Evolutionary conservation across 2,888 invertebrate species (phyloP).

Genomic region (Sinodicranocentrus sp.): DNA sequence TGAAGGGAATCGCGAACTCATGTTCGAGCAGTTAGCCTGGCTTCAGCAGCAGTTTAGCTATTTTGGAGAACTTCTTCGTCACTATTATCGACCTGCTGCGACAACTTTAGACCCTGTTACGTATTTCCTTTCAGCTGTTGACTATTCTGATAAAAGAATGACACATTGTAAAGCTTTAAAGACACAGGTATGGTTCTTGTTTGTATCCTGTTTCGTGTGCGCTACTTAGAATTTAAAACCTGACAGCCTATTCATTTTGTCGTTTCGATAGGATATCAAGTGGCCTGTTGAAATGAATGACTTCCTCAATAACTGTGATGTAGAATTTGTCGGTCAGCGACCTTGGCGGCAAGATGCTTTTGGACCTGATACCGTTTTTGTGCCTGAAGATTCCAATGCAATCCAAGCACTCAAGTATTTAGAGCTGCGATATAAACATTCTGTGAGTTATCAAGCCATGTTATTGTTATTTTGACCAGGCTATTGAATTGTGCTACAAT

Average conservation of each 20-base stretch:
- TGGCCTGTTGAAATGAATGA: too few relatives aligned
- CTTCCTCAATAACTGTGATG: conserved; percentile 57
- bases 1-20: conserved; percentile 88
- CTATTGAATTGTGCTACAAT: too few relatives aligned
- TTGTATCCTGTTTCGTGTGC: too few relatives aligned
- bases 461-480: conserved; percentile 20
- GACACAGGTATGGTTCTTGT: too few relatives aligned
- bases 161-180: too few relatives aligned
- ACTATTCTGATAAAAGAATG: conserved; percentile 70
- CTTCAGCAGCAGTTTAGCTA: conserved; percentile 88
- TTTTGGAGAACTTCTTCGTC: conserved; percentile 73
- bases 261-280: too few relatives aligned
- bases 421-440: conserved; percentile 69
- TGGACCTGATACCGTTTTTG: conserved; percentile 58
- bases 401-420: conserved; percentile 66
- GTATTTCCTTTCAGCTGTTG: conserved; percentile 71
- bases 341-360: conserved; percentile 73
- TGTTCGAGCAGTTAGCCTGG: conserved; percentile 98
- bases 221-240: too few relatives aligned
- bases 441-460: conserved; percentile 70
- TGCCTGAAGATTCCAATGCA: conserved; percentile 60
- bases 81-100: conserved; percentile 59
- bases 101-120: conserved; percentile 72
- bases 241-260: too few relatives aligned
- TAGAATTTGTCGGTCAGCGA: conserved; percentile 73